Conservation (phyloP, 2,113 vertebrate genomes). For the Dermatemys mawii region DNA sequence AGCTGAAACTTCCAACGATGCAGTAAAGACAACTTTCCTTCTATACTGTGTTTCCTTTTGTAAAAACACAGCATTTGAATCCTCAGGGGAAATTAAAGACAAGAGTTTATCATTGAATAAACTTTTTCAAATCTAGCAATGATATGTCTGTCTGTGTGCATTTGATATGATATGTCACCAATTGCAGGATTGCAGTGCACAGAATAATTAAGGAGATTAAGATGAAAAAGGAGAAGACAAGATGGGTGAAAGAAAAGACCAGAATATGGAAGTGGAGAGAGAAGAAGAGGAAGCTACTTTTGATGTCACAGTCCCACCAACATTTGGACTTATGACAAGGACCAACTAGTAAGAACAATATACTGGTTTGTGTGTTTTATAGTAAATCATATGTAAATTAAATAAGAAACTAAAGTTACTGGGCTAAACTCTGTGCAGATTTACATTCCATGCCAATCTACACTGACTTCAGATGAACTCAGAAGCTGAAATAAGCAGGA, state of each 20-base stretch:
- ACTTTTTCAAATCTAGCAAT: slow-evolving; percentile 35
- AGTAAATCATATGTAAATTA: not conserved
- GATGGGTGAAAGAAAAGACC: not conserved
- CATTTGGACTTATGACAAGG: not conserved
- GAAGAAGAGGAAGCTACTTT: not conserved
- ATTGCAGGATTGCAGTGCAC: not conserved
- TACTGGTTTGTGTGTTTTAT: not conserved
- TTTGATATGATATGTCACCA: not conserved
- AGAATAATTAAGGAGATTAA: not conserved
- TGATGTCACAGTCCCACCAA: not conserved
- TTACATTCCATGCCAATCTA: not conserved
- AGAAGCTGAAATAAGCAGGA: not conserved
- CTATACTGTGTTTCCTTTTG: slow-evolving; percentile 25
- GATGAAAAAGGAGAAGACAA: not conserved
- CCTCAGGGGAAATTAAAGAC: slow-evolving; percentile 41
- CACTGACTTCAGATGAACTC: not conserved
- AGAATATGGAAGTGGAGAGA: not conserved
- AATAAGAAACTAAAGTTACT: not conserved
- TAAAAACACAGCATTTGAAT: slow-evolving; percentile 40
- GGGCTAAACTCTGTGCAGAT: not conserved
- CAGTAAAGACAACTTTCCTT: slow-evolving; percentile 20
- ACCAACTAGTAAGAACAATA: not conserved
- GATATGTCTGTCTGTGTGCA: not conserved
- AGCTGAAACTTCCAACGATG: slow-evolving; percentile 14
- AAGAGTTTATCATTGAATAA: slow-evolving; percentile 49